Percentiles rank a stretch among this genome's conserved stretches.
phyloP scores from a whole-genome alignment of 2,797 vertebrate species.

The Fringilla coelebs region DNA sequence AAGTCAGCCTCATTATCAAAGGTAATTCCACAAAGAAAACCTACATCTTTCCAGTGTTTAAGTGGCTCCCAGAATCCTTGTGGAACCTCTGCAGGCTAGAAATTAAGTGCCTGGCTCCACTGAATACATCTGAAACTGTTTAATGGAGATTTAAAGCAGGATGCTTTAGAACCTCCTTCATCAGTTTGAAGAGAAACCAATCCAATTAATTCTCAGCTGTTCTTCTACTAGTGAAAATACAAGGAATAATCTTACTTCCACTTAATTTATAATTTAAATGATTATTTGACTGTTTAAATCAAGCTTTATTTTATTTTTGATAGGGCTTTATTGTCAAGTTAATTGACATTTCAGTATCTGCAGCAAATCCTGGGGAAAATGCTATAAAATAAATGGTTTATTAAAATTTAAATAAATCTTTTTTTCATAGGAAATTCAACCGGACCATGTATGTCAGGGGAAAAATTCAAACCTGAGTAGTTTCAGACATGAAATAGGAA shows the following conservation, averaged over 20 bases:
- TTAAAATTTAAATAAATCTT: constrained; percentile 29
- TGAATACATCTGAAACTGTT: constrained; percentile 16
- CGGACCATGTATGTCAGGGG: background rate
- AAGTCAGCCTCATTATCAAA: constrained; percentile 30
- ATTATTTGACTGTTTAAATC: constrained; percentile 56
- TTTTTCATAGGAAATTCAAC: background rate
- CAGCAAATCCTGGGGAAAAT: background rate
- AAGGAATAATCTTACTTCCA: constrained; percentile 22
- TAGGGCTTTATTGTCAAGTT: constrained; percentile 28
- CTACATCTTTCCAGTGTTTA: background rate
- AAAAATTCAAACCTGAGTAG: background rate
- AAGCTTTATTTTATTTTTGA: constrained; percentile 51
- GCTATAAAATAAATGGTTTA: constrained; percentile 43
- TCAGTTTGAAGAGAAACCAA: constrained; percentile 11
- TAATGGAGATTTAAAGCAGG: constrained; percentile 31
- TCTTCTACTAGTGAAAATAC: constrained; percentile 8
- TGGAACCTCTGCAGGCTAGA: constrained; percentile 35
- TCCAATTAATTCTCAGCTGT: constrained; percentile 38
- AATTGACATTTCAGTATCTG: constrained; percentile 45
- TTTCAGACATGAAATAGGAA: background rate
- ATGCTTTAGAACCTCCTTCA: constrained; percentile 18
- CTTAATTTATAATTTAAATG: constrained; percentile 55
- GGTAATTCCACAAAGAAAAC: constrained; percentile 32
- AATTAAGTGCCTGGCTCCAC: background rate
- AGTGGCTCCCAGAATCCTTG: constrained; percentile 13